phyloP scores from a whole-genome alignment of 2,113 vertebrate genomes.

The Muscicapa adusta region DNA sequence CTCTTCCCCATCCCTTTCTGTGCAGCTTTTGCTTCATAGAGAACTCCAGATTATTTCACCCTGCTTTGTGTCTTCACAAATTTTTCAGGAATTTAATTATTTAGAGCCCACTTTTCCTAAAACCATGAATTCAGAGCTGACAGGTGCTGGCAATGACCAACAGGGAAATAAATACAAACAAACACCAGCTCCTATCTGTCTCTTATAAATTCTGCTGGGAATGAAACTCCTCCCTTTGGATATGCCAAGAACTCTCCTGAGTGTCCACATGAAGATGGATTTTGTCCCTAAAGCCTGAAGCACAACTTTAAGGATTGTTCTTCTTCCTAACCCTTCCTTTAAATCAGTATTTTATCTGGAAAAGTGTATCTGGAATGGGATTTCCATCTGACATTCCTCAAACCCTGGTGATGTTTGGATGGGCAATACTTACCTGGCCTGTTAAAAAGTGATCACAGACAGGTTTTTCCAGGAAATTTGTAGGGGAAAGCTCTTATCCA shows the following conservation, averaged over 20 bases:
- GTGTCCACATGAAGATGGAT: background rate
- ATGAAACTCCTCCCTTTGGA: background rate
- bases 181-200: background rate
- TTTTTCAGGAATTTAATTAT: background rate
- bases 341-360: background rate
- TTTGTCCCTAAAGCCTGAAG: background rate
- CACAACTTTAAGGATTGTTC: background rate
- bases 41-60: background rate
- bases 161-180: background rate
- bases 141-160: background rate
- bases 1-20: background rate
- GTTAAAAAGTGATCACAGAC: background rate
- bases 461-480: background rate
- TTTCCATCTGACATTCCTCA: background rate
- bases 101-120: background rate
- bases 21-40: background rate
- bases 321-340: background rate
- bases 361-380: background rate
- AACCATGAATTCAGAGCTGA: background rate
- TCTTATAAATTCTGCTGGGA: background rate
- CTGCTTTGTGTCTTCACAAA: background rate
- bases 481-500: background rate
- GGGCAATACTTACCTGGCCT: background rate
- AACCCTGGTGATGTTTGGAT: fast-evolving
- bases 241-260: background rate